Evolutionary conservation across 2,113 vertebrate species (phyloP).

Genomic region (Ceyx melanurus): DNA sequence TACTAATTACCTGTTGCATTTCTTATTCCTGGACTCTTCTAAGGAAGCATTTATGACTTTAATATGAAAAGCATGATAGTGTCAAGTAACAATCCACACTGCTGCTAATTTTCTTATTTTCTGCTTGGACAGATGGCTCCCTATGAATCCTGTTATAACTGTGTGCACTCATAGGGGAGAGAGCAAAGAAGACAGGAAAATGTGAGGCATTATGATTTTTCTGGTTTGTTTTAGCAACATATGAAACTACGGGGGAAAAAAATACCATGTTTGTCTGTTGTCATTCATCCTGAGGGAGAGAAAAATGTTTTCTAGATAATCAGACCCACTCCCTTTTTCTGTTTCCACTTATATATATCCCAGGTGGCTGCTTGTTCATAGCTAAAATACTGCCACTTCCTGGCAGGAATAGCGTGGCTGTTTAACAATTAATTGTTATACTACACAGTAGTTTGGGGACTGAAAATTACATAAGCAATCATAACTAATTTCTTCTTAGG

Average conservation of each 20-base stretch:
- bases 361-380: background rate
- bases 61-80: background rate
- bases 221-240: background rate
- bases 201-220: background rate
- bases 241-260: background rate
- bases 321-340: background rate
- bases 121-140: background rate
- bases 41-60: conserved; percentile 1
- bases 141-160: conserved; percentile 8
- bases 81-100: background rate
- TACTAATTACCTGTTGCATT: conserved; percentile 55
- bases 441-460: background rate
- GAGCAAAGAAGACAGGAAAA: background rate
- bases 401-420: background rate
- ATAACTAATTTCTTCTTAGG: background rate
- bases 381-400: background rate
- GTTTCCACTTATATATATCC: background rate
- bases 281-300: background rate
- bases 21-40: conserved; percentile 15
- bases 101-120: conserved; percentile 31
- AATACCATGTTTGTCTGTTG: background rate
- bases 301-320: background rate
- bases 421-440: background rate
- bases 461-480: background rate
- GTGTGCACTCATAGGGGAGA: background rate